Conservation (phyloP, 1,140 invertebrate genomes). For the Andrena cerasifolii region DNA sequence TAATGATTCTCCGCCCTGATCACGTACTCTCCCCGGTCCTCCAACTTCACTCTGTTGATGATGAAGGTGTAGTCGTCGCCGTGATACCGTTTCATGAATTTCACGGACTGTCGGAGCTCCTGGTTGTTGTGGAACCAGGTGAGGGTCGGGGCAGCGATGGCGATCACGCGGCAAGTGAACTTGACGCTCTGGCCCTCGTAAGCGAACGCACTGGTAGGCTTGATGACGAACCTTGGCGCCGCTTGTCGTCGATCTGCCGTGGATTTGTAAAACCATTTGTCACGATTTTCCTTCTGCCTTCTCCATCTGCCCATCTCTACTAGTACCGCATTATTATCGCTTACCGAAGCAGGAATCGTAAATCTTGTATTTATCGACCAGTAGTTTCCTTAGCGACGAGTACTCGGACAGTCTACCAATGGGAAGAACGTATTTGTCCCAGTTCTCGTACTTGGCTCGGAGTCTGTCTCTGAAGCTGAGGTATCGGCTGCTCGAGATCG, state of each 20-base stretch:
- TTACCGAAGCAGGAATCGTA: conserved; percentile 97
- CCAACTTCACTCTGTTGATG: conserved; percentile 96
- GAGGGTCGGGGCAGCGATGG: conserved; percentile 95
- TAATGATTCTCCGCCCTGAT: conserved; percentile 99
- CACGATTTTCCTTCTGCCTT: too few species aligned
- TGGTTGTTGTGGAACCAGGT: conserved; percentile 97
- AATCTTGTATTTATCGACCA: conserved; percentile 98
- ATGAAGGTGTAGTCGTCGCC: conserved; percentile 99
- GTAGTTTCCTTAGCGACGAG: conserved; percentile 96
- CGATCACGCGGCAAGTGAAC: conserved; percentile 98
- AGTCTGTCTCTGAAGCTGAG: conserved; percentile 93
- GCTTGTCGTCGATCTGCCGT: conserved; percentile 96
- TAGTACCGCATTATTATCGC: conserved; percentile 40
- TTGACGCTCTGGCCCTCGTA: conserved; percentile 98
- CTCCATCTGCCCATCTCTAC: not conserved
- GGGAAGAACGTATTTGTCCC: conserved; percentile 95
- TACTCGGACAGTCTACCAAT: conserved; percentile 98
- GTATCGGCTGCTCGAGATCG: conserved; percentile 92
- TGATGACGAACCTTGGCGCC: conserved; percentile 98
- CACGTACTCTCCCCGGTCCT: conserved; percentile 98
- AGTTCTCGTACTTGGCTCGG: conserved; percentile 92
- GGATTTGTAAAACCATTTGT: not conserved
- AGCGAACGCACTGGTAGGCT: conserved; percentile 96
- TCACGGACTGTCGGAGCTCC: conserved; percentile 98
- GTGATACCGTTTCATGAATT: conserved; percentile 99